A percentile compares a stretch with the other conserved stretches of the same genome.
These are phyloP conservation scores for Hydrolagus affinis DNA, from an alignment of 2,113 vertebrate species.

Conservation along the genomic window DNA sequence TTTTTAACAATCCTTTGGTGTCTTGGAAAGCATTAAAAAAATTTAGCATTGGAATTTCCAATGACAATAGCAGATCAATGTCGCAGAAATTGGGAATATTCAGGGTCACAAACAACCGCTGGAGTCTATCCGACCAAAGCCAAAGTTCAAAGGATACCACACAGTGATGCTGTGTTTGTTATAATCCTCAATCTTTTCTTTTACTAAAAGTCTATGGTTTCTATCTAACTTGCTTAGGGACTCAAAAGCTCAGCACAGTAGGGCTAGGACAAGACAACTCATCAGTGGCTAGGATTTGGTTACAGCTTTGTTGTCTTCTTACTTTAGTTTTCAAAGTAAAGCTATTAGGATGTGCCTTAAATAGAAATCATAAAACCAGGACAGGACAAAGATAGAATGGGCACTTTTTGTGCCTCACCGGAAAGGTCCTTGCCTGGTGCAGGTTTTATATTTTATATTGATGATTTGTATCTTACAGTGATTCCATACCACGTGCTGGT, in stretches of 20 bases:
- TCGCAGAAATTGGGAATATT: neutral
- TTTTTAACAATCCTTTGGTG: neutral
- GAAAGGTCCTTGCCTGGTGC: neutral
- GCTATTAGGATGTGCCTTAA: neutral
- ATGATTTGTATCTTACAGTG: slow-evolving; percentile 55
- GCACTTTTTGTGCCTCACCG: neutral
- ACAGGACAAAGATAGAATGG: neutral
- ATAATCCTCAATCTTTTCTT: no score
- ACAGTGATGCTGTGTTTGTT: no score
- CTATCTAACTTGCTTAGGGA: neutral
- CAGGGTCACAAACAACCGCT: no score
- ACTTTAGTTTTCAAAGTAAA: neutral
- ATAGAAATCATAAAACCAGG: neutral
- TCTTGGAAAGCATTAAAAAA: neutral
- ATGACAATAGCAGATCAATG: neutral
- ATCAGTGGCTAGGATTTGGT: neutral
- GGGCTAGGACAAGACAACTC: neutral
- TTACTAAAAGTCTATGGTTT: no score
- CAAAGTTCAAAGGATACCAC: no score
- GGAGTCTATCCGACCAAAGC: no score
- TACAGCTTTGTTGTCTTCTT: no score
- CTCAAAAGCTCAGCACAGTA: neutral
- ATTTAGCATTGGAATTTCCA: neutral
- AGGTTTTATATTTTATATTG: neutral
- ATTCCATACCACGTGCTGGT: slow-evolving; percentile 93